Percentiles rank a stretch among this genome's conserved stretches.
Evolutionary conservation across 2,797 vertebrate species (phyloP).

Genomic region (Pitangus sulphuratus): DNA sequence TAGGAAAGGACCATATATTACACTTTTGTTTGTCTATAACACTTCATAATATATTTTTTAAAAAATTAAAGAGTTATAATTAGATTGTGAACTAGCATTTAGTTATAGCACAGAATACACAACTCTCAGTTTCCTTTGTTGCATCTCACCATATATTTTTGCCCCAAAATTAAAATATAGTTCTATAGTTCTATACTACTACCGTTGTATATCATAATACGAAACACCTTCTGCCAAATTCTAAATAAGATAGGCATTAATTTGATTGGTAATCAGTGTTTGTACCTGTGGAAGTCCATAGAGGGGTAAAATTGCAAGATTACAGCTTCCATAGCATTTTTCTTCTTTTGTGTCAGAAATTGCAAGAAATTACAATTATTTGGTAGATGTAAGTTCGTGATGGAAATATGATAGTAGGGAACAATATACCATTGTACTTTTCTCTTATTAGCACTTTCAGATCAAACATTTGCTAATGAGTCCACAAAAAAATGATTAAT

Average conservation of each 20-base stretch:
- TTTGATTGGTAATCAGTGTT: neutral
- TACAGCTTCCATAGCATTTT: neutral
- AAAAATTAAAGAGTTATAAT: slow-evolving; percentile 44
- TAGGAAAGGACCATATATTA: neutral
- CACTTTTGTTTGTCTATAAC: slow-evolving; percentile 1
- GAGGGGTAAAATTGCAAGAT: neutral
- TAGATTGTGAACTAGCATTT: slow-evolving; percentile 45
- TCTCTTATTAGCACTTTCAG: slow-evolving; percentile 29
- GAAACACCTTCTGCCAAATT: slow-evolving; percentile 15
- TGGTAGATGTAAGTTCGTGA: neutral
- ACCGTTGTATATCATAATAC: neutral
- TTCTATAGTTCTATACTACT: neutral
- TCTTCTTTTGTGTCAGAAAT: neutral
- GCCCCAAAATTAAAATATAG: slow-evolving; percentile 6
- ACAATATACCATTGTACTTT: neutral
- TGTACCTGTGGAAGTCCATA: neutral
- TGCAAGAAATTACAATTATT: neutral
- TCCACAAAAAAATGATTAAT: neutral
- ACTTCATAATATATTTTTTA: neutral
- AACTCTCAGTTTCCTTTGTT: slow-evolving; percentile 46
- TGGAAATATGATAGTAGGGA: neutral
- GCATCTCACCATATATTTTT: neutral
- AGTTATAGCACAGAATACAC: slow-evolving; percentile 1
- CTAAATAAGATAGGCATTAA: neutral
- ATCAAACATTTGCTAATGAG: neutral